These are phyloP conservation scores for Agrenia bidenticulata DNA, from an alignment of 2,888 invertebrate species.

Conservation along the genomic window DNA sequence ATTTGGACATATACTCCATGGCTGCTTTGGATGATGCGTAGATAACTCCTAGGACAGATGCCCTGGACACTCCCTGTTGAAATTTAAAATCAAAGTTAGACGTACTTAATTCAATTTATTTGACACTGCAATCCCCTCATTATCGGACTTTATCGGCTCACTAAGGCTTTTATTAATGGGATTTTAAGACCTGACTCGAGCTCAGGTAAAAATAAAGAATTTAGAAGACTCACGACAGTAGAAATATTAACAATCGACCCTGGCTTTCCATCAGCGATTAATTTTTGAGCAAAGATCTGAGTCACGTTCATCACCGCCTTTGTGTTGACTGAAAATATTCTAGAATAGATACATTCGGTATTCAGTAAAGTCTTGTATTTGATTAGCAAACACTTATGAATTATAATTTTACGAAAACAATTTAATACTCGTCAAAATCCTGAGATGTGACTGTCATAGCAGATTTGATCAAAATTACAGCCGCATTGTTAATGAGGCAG, in stretches of 20 bases:
- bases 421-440: constrained; percentile 72
- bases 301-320: constrained; percentile 82
- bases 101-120: no score
- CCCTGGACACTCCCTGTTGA: no score
- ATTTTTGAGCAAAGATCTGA: constrained; percentile 73
- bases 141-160: no score
- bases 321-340: constrained; percentile 69
- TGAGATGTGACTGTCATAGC: constrained; percentile 69
- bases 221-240: constrained; percentile 69
- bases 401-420: constrained; percentile 45
- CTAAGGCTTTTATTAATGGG: no score
- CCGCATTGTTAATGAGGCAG: constrained; percentile 88
- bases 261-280: constrained; percentile 68
- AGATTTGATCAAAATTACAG: constrained; percentile 68
- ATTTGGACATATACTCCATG: constrained; percentile 77
- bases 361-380: no score
- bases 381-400: neutral
- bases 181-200: no score
- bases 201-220: no score
- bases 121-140: no score
- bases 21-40: constrained; percentile 88
- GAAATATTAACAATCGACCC: constrained; percentile 89
- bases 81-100: neutral
- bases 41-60: no score
- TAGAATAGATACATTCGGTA: no score